These are phyloP conservation scores for Sebastes fasciatus DNA, from an alignment of 2,113 vertebrate genomes.

Conservation along the genomic window DNA sequence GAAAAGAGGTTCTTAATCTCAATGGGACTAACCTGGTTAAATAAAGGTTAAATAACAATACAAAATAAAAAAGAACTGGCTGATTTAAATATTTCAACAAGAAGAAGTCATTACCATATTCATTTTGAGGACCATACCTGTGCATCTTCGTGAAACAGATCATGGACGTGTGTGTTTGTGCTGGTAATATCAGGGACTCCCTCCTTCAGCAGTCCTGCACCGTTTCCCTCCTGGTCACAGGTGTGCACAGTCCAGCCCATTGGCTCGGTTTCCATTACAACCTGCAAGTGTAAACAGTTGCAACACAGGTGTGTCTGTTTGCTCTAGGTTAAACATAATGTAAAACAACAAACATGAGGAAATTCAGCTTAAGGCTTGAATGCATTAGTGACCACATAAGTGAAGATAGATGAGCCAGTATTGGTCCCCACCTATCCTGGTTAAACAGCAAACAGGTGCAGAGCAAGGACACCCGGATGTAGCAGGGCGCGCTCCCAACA, in stretches of 20 bases:
- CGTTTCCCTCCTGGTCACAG: background rate
- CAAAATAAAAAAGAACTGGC: no score
- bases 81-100: background rate
- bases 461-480: conserved; percentile 68
- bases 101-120: background rate
- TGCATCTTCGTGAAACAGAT: conserved; percentile 95
- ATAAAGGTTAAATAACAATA: no score
- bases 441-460: conserved; percentile 48
- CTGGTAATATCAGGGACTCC: conserved; percentile 2
- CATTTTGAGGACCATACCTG: conserved; percentile 82
- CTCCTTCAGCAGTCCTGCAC: conserved; percentile 8
- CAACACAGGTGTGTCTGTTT: background rate
- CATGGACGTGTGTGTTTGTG: conserved; percentile 80
- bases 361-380: background rate
- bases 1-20: no score
- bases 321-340: background rate
- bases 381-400: background rate
- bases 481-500: conserved; percentile 37
- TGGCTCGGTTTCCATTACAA: conserved; percentile 67
- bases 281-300: conserved; percentile 19
- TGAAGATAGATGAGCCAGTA: background rate
- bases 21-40: no score
- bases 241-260: conserved; percentile 46
- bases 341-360: background rate
- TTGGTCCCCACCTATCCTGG: conserved; percentile 8